Evolutionary conservation across 2,113 vertebrate species (phyloP).

Genomic region (Sporophila hypoxantha): DNA sequence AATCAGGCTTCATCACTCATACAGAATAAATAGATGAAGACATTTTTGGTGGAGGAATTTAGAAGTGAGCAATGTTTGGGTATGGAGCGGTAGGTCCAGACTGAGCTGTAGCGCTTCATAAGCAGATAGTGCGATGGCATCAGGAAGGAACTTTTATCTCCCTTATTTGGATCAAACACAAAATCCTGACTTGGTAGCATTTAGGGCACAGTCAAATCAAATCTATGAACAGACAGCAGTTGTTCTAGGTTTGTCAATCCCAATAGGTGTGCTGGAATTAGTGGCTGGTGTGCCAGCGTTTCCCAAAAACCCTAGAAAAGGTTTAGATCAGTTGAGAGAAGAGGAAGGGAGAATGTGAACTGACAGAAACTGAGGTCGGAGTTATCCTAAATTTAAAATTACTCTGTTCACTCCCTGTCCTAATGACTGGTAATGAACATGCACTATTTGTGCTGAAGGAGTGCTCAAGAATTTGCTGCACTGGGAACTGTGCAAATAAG

Average conservation of each 20-base stretch:
- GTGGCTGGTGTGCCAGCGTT: not conserved
- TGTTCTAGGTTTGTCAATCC: not conserved
- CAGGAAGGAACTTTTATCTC: too few species aligned
- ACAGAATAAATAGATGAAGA: not conserved
- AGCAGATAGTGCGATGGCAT: not conserved
- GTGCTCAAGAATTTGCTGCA: not conserved
- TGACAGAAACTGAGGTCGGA: not conserved
- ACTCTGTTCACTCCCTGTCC: not conserved
- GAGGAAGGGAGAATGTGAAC: not conserved
- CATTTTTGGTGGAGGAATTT: not conserved
- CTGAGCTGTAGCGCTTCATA: not conserved
- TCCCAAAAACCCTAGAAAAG: not conserved
- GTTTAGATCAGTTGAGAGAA: not conserved
- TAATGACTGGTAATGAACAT: not conserved
- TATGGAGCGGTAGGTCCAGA: not conserved
- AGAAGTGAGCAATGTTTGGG: not conserved
- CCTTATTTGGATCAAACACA: not conserved
- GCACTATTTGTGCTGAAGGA: not conserved
- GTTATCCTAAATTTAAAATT: not conserved
- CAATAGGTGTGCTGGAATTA: not conserved
- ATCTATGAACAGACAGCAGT: not conserved
- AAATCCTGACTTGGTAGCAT: not conserved
- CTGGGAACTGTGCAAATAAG: not conserved
- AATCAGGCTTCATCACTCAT: not conserved
- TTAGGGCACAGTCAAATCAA: not conserved